Conservation (phyloP, 2,888 invertebrate genomes). For the Mythimna impura region DNA sequence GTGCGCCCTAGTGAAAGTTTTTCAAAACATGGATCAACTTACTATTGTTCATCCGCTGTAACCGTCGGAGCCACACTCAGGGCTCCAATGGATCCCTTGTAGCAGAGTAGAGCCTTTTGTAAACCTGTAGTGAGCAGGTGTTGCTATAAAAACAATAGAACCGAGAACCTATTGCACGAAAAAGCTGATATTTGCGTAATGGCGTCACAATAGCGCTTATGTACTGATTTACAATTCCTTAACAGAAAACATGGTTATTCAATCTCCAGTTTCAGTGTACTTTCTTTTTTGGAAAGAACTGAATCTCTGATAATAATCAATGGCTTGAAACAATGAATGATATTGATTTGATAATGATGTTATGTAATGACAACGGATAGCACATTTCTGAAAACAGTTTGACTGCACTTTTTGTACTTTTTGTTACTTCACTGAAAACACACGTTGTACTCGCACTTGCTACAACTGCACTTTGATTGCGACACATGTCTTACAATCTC, state of each 20-base stretch:
- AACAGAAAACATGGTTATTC: constrained; percentile 56
- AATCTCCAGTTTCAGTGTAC: constrained; percentile 15
- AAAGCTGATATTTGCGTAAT: constrained; percentile 62
- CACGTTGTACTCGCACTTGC: too few species aligned
- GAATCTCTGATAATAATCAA: constrained; percentile 7
- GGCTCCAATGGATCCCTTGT: constrained; percentile 34
- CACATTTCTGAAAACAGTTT: constrained; percentile 5
- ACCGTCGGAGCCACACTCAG: constrained; percentile 20
- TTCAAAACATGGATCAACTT: constrained; percentile 5
- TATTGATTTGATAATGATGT: constrained; percentile 7
- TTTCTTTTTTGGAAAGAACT: constrained; percentile 22
- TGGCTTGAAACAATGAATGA: constrained; percentile 17
- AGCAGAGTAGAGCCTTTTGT: constrained; percentile 66
- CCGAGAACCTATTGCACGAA: constrained; percentile 52
- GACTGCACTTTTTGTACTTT: not conserved
- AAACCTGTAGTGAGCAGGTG: constrained; percentile 58
- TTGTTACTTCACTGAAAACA: too few species aligned
- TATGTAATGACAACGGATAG: constrained; percentile 12
- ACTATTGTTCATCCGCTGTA: constrained; percentile 33
- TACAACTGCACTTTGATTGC: not conserved
- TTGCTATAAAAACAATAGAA: constrained; percentile 59
- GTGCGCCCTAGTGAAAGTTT: not conserved
- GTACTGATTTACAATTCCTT: constrained; percentile 38
- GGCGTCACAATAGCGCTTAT: constrained; percentile 63
- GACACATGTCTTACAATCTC: not conserved